A percentile compares a stretch with the other conserved stretches of the same genome.
Evolutionary conservation across 2,797 vertebrate genomes (phyloP).

Genomic region (Anomalospiza imberbis): DNA sequence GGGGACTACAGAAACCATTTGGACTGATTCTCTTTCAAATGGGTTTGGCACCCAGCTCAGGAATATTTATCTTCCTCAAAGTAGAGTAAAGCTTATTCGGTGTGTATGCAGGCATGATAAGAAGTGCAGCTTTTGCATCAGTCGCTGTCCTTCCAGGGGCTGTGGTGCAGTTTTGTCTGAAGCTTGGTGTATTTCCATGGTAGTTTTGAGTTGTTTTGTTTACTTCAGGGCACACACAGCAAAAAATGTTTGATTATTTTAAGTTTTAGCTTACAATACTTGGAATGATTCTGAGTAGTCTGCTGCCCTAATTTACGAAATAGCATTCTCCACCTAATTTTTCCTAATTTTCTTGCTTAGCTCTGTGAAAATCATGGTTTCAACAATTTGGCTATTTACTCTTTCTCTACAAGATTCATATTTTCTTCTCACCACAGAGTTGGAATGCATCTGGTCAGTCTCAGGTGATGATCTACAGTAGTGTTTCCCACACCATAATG

Average conservation of each 20-base stretch:
- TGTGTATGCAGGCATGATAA: neutral
- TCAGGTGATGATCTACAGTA: neutral
- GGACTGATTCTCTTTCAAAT: neutral
- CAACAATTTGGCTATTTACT: neutral
- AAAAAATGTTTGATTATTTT: conserved; percentile 31
- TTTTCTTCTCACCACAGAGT: neutral
- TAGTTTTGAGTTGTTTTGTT: neutral
- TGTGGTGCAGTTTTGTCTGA: neutral
- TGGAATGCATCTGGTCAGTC: neutral
- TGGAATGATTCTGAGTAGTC: neutral
- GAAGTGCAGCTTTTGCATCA: neutral
- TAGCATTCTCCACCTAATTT: neutral
- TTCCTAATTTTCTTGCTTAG: neutral
- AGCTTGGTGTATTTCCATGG: neutral
- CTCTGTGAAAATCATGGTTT: neutral
- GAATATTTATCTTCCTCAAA: neutral
- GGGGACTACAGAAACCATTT: neutral
- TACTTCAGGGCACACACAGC: neutral
- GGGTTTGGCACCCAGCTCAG: neutral
- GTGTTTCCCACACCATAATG: neutral
- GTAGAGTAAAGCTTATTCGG: neutral
- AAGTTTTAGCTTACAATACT: conserved; percentile 5
- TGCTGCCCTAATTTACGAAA: neutral
- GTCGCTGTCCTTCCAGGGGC: neutral
- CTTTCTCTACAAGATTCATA: neutral